Evolutionary conservation across 1,140 invertebrate genomes (phyloP).

Genomic region (Drosophila takahashii): DNA sequence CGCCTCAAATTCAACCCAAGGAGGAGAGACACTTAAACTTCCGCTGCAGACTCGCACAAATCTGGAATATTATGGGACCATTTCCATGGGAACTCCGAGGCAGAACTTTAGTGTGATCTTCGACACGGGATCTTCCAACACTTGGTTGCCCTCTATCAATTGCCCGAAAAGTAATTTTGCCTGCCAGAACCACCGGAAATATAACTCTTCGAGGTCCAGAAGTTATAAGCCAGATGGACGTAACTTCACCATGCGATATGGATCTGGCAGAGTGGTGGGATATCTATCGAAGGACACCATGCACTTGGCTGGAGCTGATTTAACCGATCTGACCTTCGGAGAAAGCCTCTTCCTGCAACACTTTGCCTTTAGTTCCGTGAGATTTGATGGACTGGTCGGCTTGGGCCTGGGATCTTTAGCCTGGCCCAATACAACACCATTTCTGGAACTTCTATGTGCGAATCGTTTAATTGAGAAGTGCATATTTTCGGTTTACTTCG

Average conservation of each 20-base stretch:
- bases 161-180: conserved; percentile 45
- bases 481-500: conserved; percentile 96
- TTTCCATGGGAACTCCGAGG: conserved; percentile 95
- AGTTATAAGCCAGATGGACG: conserved; percentile 95
- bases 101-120: conserved; percentile 87
- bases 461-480: conserved; percentile 91
- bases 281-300: conserved; percentile 96
- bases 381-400: conserved; percentile 98
- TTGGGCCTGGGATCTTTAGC: conserved; percentile 94
- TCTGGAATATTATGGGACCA: conserved; percentile 87
- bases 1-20: background rate
- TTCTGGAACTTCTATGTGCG: conserved; percentile 96
- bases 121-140: conserved; percentile 68
- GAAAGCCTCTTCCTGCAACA: conserved; percentile 97
- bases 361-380: conserved; percentile 93
- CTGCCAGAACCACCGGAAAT: conserved; percentile 85
- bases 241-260: conserved; percentile 95
- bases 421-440: conserved; percentile 94
- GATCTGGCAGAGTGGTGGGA: conserved; percentile 96
- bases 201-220: conserved; percentile 93
- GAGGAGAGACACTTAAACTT: conserved; percentile 10
- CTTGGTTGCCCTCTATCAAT: conserved; percentile 63
- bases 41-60: conserved; percentile 34
- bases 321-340: conserved; percentile 94
- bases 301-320: conserved; percentile 88